A percentile compares a stretch with the other conserved stretches of the same genome.
Conservation (phyloP, 2,888 invertebrate genomes). For the Scrobipalpa atriplicella region DNA sequence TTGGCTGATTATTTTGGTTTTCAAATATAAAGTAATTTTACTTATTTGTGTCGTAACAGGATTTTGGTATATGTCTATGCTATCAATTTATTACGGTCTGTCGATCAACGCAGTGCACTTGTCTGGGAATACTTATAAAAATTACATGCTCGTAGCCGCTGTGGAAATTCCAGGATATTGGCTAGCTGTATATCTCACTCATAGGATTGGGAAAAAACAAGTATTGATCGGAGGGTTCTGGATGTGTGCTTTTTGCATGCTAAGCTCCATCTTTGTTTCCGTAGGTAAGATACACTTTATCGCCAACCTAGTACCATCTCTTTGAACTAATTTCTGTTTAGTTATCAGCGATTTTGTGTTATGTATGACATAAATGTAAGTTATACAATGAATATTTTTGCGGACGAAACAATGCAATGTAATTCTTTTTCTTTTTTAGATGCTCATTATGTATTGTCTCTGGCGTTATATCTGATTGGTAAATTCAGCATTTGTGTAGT, state of each 20-base stretch:
- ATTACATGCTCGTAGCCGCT: slow-evolving; percentile 85
- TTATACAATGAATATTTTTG: not conserved
- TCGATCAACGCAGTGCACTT: slow-evolving; percentile 85
- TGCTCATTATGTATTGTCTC: not conserved
- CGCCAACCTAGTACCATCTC: no score
- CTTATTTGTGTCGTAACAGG: slow-evolving; percentile 57
- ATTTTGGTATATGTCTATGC: slow-evolving; percentile 85
- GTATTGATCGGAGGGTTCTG: slow-evolving; percentile 83
- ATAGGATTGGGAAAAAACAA: slow-evolving; percentile 61
- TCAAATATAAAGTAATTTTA: slow-evolving; percentile 54
- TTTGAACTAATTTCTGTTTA: not conserved
- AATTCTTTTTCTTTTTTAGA: not conserved
- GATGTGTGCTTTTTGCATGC: slow-evolving; percentile 78
- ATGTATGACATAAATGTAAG: no score
- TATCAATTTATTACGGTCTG: slow-evolving; percentile 86
- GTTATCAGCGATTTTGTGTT: not conserved
- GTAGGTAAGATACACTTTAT: not conserved
- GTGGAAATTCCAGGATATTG: slow-evolving; percentile 89
- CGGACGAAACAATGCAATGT: not conserved
- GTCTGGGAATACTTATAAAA: slow-evolving; percentile 84
- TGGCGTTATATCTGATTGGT: slow-evolving; percentile 44
- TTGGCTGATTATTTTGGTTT: slow-evolving; percentile 59
- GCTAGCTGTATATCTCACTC: slow-evolving; percentile 72
- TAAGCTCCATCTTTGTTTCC: slow-evolving; percentile 56
- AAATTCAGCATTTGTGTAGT: slow-evolving; percentile 13